These are phyloP conservation scores for Phainopepla nitens DNA, from an alignment of 2,113 vertebrate species.

Conservation along the genomic window DNA sequence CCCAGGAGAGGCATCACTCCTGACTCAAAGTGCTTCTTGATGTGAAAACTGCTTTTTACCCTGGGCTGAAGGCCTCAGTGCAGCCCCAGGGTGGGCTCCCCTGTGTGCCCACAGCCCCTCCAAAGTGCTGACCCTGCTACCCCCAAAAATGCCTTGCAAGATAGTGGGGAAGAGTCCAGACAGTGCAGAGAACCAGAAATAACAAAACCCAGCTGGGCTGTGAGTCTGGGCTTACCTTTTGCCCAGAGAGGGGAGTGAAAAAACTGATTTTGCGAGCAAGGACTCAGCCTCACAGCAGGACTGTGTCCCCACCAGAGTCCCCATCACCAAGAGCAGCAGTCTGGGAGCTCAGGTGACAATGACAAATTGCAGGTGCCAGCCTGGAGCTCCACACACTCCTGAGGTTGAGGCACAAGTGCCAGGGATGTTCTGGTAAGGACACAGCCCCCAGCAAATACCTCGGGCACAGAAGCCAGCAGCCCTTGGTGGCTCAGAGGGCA, in stretches of 20 bases:
- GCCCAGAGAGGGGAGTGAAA: accelerated
- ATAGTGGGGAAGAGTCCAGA: not conserved
- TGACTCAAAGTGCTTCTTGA: not conserved
- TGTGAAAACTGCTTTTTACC: not conserved
- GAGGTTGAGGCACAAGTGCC: not conserved
- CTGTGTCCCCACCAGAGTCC: not conserved
- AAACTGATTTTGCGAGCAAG: not conserved
- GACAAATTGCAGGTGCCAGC: not conserved
- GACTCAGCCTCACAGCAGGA: not conserved
- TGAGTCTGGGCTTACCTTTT: not conserved
- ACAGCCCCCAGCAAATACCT: not conserved
- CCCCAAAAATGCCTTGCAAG: not conserved
- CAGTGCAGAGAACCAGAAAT: not conserved
- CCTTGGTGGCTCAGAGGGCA: not conserved
- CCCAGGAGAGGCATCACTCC: not conserved
- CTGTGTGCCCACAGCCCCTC: not conserved
- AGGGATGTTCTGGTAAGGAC: not conserved
- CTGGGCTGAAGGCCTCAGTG: not conserved
- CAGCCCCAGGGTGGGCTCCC: not conserved
- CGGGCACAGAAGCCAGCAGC: not conserved
- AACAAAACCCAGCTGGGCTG: not conserved
- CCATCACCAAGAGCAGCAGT: not conserved
- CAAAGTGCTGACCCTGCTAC: not conserved
- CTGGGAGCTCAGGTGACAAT: not conserved
- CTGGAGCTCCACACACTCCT: not conserved